Evolutionary conservation across 2,888 invertebrate species (phyloP), one percentile per base, ranked within the genome.

Genomic region (Parochlus steinenii): DNA sequence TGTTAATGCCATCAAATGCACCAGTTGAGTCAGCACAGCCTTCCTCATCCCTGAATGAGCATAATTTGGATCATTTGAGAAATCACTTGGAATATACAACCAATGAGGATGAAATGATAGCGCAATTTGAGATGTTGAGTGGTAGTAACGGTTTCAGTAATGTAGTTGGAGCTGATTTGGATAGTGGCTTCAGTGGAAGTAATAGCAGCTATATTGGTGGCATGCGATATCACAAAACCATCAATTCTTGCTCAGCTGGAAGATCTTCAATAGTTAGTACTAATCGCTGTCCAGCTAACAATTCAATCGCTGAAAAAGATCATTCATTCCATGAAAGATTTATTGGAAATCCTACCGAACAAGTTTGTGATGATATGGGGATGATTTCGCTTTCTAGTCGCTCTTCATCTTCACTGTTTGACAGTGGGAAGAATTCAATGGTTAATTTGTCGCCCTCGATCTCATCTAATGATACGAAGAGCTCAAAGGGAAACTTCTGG

Each of bases 151-250:
- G 17, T 20, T 28, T 11, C 18, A 12, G 19, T 15, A 25, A 24
- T 25, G 7, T 39, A n/a, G n/a, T n/a, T 52, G 45, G 55, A 46
- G 45, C 48, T 25, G 79, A 79, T 56, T 64, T 80, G 51, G 82
- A 82, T 58, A 80, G 80, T 55, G 81, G 81, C 34, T 81, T 81
- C 56, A 80, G 81, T 58, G 80, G 79, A 47, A 79, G 79, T 58
- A 80, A 78, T 51, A 79, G 78, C 56, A 81, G 80, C 60, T 80
- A 79, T 56, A 74, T 74, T 7, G 76, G 76, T 39, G 75, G 75
- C 52, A 59, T 76, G 44, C 64, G 76, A 39, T 47, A 59, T 37
- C 55, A 54, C 39, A 12, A 58, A 57, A 54, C 58, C 40, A 19
- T 47, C 48, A 20, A 18, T 11, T 17, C 12, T 10, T 30, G 30